Evolutionary conservation across 2,113 vertebrate genomes (phyloP), one percentile per base, ranked within the genome.

Genomic region (Tretioscincus oriximinensis): DNA sequence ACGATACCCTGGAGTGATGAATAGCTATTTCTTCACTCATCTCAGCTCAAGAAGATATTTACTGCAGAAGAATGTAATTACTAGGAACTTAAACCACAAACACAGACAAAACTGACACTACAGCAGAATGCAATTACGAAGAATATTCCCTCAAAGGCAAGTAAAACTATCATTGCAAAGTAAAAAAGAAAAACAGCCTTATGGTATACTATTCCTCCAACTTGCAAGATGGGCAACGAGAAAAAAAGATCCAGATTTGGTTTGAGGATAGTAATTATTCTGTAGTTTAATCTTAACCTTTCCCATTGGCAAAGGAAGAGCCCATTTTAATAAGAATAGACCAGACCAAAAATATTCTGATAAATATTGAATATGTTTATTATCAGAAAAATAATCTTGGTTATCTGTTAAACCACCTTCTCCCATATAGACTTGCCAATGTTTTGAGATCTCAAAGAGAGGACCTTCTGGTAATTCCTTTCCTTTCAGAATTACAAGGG

Each of bases 301-400:
- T 63, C 67, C 73, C 6, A 24, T 67, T 86, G 86, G 88, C 92
- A 84, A 78, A 71, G 76, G 83, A 88, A 77, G 84, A 78, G 83
- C 79, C 80, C 90, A 92, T 92, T 88, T 90, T 71, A 84, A 78
- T 26, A 75, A 89, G 84, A 49, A 81, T 49, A 83, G 83, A 81
- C 76, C 77, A 41, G 35, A 66, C 73, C 80, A 82, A 85, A 88
- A 81, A 86, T 84, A 91, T 88, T 86, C 77, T 73, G 85, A 88
- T 65, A 22, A 69, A 90, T 84, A 87, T 84, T 75, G 81, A 87
- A 84, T 71, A 81, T 82, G 80, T 0, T 0, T 70, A 82, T 10
- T 91, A 87, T 81, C 76, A 87, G 81, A 87, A 71, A 87, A 84
- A 78, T 76, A 86, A 41, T 41, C 35, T 41, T 41, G 35, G 35